Base-by-base conservation (phyloP, 92 coral and sea anemone species). In the Palythoa heliodiscus region DNA sequence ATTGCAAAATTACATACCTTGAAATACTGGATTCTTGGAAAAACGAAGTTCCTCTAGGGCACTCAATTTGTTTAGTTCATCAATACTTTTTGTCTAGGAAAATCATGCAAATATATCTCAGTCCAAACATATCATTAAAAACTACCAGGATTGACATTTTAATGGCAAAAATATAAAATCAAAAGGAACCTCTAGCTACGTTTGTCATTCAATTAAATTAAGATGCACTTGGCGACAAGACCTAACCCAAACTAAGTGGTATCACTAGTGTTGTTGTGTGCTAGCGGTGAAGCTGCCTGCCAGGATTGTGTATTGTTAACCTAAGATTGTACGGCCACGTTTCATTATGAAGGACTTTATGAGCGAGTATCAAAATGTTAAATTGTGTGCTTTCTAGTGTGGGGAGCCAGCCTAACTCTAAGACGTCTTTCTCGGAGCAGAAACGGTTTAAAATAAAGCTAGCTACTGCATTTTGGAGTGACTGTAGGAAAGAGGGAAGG, bases 21-120 rank as follows among this genome's bases (percentile, higher is more conserved):
- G 83, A 67, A 96, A 95, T 38, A 96, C 73, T 52, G 98, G 97
- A 75, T 92, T 94, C 48, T 91, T 87, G 39, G 89, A 84, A 37
- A 94, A 84, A 52, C 89, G 86, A 15, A 96, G 67, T 39, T 86
- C 88, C 16, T 73, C 92, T 61, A 96, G 70, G 20, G 87, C 48
- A 25, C 78, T 89, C 38, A 96, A 86, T 60, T 71, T 87, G 88
- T 96, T 91, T 47, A 96, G 64, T 60, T 96, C 97, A 82, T 93
- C 89, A 0, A 96, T 60, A 78, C 98, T 94, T 60, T 84, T 88
- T 76, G 92, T 89, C 97, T 93, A 60, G 57, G 60, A 75, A 55
- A 6, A 37, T 13, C 60, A 48, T 7, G 11, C 7, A 5, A 0
- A 72, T 7, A 17, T 43, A 72, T 72, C 11, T 14, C 9, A 72